Base-by-base conservation (phyloP, 2,113 vertebrate species). In the Stomatorhinus ivindoensis region DNA sequence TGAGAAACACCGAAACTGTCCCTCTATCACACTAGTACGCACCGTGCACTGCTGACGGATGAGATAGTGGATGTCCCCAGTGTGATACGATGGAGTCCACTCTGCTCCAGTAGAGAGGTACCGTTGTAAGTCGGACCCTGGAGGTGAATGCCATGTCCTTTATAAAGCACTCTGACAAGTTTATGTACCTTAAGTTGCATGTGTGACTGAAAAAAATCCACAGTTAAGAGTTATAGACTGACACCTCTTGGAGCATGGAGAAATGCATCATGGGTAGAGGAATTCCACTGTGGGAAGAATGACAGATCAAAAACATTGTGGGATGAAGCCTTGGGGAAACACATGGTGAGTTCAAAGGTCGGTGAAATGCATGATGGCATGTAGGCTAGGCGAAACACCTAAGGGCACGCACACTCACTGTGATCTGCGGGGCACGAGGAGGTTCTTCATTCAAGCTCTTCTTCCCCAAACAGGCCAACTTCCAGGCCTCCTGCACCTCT, bases 41-140 rank as follows among this genome's bases (percentile, higher is more conserved):
- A 99, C 95, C 97, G 97, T 89, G 97, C 97, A 0, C 98, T 99
- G 97, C 98, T 99, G 94, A 99, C 98, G 0, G 98, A 99, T 0
- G 98, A 99, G 92, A 99, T 94, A 0, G 98, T 99, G 92, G 98
- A 99, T 76, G 97, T 97, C 1, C 98, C 98, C 88, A 99, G 95
- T 10, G 98, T 99, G 95, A 99, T 99, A 86, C 98, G 97, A 92
- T 99, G 99, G 53, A 99, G 96, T 55, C 98, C 98, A 0, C 98
- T 99, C 96, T 99, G 98, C 93, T 99, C 98, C 91, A 99, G 96
- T 88, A 99, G 95, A 0, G 98, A 98, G 0, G 98, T 96, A 84
- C 98, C 98, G 92, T 99, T 99, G 92, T 98, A 99, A 0, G 92
- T 98, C 39, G 98, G 97, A 84, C 96, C 97, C 98, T 99, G 92